These are phyloP conservation scores for Chelonoidis abingdonii DNA, from an alignment of 2,113 vertebrate genomes.

Conservation along the genomic window DNA sequence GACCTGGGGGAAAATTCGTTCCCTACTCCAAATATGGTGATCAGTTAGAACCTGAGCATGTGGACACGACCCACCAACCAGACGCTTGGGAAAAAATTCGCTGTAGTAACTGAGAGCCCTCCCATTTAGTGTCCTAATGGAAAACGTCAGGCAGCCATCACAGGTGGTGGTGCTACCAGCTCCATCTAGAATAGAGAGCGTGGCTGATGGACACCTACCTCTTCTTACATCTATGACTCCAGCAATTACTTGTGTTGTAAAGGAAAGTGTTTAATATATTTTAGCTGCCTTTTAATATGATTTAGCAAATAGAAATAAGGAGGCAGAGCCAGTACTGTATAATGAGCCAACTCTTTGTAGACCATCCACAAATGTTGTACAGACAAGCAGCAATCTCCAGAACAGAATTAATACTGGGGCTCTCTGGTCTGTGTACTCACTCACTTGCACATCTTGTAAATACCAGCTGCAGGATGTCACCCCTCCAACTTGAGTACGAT, in stretches of 20 bases:
- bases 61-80: no score
- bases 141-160: neutral
- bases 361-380: neutral
- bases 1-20: no score
- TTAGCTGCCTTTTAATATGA: neutral
- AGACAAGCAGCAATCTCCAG: neutral
- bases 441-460: neutral
- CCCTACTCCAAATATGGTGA: no score
- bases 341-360: neutral
- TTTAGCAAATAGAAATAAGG: neutral
- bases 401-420: neutral
- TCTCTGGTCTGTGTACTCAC: neutral
- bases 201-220: neutral
- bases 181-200: neutral
- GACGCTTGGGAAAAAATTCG: no score
- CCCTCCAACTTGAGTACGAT: neutral
- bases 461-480: neutral
- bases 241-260: accelerated
- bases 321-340: neutral
- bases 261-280: neutral
- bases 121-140: neutral
- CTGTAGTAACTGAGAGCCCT: no score
- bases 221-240: neutral
- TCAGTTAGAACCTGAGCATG: no score
- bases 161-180: neutral